Conservation (phyloP, 2,113 vertebrate species). For the Amphilophus citrinellus region DNA sequence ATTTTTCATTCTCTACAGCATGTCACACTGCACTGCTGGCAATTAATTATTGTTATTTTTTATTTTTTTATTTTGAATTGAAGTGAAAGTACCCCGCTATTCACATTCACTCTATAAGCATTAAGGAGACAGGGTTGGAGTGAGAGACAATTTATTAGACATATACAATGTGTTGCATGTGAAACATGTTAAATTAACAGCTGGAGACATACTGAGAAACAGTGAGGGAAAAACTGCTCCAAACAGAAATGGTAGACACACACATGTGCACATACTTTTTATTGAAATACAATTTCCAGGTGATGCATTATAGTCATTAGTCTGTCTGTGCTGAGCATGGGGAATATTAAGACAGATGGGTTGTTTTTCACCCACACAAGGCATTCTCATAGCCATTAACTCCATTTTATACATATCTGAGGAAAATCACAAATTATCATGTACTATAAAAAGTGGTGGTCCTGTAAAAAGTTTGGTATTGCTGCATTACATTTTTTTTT, state of each 20-base stretch:
- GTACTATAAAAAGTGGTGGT: background rate
- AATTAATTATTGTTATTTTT: constrained; percentile 27
- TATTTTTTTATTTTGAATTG: constrained; percentile 4
- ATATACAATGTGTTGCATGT: constrained; percentile 14
- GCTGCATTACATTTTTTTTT: background rate
- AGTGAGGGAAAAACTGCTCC: background rate
- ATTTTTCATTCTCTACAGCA: constrained; percentile 44
- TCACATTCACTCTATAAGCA: constrained; percentile 6
- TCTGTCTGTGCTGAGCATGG: constrained; percentile 47
- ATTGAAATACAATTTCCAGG: constrained; percentile 67
- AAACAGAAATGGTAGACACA: background rate
- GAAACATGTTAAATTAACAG: constrained; percentile 23
- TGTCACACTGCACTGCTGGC: background rate
- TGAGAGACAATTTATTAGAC: constrained; percentile 26
- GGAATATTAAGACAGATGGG: constrained; percentile 64
- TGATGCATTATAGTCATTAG: constrained; percentile 75
- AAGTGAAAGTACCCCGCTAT: background rate
- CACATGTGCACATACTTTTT: constrained; percentile 36
- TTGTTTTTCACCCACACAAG: constrained; percentile 26
- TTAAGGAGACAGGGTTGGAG: background rate
- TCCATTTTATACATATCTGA: constrained; percentile 43
- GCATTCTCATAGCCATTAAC: constrained; percentile 37
- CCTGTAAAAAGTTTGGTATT: background rate
- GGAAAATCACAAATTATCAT: constrained; percentile 14
- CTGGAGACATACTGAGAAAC: background rate